Conservation (phyloP, 2,797 vertebrate species). For the Rhabdomys pumilio region DNA sequence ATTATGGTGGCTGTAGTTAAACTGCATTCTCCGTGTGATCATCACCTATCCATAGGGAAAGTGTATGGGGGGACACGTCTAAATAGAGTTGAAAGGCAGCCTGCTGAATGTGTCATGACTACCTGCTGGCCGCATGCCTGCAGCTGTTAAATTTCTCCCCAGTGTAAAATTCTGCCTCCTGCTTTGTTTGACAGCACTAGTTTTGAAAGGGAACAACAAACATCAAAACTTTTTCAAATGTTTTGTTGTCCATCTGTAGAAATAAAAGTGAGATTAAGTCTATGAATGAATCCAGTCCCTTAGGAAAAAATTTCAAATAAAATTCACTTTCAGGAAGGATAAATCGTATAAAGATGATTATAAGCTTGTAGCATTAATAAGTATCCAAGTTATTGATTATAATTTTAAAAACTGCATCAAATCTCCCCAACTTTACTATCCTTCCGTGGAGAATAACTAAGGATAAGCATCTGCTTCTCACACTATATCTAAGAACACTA, state of each 20-base stretch:
- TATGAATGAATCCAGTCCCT: conserved; percentile 1
- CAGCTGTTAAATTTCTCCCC: neutral
- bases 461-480: neutral
- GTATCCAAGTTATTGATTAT: neutral
- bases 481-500: neutral
- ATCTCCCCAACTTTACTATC: neutral
- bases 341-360: neutral
- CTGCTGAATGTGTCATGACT: neutral
- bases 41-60: conserved; percentile 21
- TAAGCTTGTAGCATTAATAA: neutral
- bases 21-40: conserved; percentile 69
- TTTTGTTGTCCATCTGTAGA: neutral
- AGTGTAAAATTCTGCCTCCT: neutral
- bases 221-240: neutral
- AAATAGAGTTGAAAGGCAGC: too few relatives aligned
- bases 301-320: conserved; percentile 12
- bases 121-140: neutral
- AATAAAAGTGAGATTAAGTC: neutral
- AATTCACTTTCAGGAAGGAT: neutral
- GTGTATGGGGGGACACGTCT: neutral
- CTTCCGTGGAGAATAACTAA: neutral
- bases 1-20: conserved; percentile 68
- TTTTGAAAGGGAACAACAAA: neutral
- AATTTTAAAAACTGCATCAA: neutral
- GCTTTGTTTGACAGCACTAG: neutral